Percentiles rank a stretch among this genome's conserved stretches.
Conservation (phyloP, 2,888 invertebrate genomes). For the Ellobium chinense region DNA sequence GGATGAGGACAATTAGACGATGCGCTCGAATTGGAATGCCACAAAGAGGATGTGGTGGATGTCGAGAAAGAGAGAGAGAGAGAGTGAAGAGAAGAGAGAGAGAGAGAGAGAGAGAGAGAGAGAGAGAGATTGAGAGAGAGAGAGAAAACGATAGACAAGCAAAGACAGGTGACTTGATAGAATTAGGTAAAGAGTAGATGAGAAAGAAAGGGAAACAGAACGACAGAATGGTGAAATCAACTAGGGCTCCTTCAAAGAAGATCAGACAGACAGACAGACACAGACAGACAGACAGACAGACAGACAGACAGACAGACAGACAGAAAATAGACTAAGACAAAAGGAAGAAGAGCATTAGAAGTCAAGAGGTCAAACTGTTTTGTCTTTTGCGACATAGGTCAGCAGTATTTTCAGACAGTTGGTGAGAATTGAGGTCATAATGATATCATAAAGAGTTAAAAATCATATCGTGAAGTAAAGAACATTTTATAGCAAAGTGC, state of each 20-base stretch:
- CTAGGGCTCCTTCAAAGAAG: too few relatives aligned
- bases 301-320: background rate
- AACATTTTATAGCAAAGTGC: too few relatives aligned
- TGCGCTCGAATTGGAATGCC: background rate
- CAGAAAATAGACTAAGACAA: background rate
- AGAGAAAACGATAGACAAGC: background rate
- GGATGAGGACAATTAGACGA: background rate
- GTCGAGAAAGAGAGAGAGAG: background rate
- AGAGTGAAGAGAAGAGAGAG: background rate
- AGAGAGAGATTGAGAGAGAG: slow-evolving; percentile 11
- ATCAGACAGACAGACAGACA: background rate
- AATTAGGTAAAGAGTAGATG: background rate
- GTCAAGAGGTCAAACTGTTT: background rate
- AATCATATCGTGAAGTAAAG: too few relatives aligned
- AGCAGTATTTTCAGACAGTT: too few relatives aligned
- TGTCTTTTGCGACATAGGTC: too few relatives aligned
- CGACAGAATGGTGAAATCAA: too few relatives aligned
- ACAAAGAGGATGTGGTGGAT: background rate
- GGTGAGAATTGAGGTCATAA: too few relatives aligned
- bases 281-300: background rate
- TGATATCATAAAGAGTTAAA: too few relatives aligned
- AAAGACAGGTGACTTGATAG: background rate
- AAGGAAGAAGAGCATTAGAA: background rate
- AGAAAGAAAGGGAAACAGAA: background rate
- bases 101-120: slow-evolving; percentile 6